Base-by-base conservation (phyloP, 1,140 invertebrate species). In the Mya arenaria region DNA sequence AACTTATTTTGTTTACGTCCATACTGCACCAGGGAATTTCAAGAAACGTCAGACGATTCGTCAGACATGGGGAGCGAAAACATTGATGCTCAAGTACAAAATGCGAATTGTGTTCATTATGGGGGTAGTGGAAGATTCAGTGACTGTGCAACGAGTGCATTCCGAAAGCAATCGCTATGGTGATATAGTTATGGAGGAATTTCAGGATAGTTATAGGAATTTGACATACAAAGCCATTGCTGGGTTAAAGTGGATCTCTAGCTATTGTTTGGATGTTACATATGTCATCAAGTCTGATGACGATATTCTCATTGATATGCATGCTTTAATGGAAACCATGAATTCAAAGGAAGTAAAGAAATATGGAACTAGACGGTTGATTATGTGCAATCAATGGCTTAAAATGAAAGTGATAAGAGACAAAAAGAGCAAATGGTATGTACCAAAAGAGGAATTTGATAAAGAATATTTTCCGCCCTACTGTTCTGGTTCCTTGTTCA, bases 161-260 rank as follows among this genome's bases (percentile, higher is more conserved):
- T 86, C 93, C 55, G 97, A 98, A 90, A 94, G 94, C 85, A 87
- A 88, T 3, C 85, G 85, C 0, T 94, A 95, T 87, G 92, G 93
- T 25, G 97, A 98, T 89, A 94, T 97, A 71, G 94, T 97, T 32
- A 96, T 97, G 93, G 96, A 96, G 32, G 95, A 94, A 85, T 97
- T 97, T 90, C 74, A 94, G 10, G 97, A 97, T 93, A 94, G 94
- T 39, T 98, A 97, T 89, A 94, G 95, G 82, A 98, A 97, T 92
- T 94, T 98, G 92, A 97, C 97, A 1, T 97, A 97, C 88, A 98
- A 98, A 92, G 96, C 97, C 91, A 95, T 96, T 4, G 96, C 96
- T 95, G 95, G 94, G 0, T 94, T 97, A n/a, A 96, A 96, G 90
- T 98, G 96, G 95, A 94, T 95, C 55, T 94, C 94, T 6, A 95